Evolutionary conservation across 2,888 invertebrate genomes (phyloP).

Genomic region (Zaprionus obscuricornis): DNA sequence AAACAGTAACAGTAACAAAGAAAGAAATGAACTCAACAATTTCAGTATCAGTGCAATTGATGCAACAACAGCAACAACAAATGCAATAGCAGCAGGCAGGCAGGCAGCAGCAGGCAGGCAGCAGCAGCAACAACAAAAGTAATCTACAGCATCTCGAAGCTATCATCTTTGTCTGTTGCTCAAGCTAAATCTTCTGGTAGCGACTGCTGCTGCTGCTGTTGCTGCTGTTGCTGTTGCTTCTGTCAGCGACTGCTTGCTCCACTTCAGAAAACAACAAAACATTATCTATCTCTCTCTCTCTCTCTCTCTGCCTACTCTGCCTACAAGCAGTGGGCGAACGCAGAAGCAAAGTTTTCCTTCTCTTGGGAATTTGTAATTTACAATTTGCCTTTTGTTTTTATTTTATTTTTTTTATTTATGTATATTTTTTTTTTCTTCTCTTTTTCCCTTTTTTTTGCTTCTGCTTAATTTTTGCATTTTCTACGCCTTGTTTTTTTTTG

Average conservation of each 20-base stretch:
- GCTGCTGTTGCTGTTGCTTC: constrained; percentile 26
- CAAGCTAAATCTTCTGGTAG: constrained; percentile 9
- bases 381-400: constrained; percentile 70
- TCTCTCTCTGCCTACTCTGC: constrained; percentile 43
- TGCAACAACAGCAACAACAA: constrained; percentile 24
- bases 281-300: too few species aligned
- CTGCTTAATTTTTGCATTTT: constrained; percentile 32
- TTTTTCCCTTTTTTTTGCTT: constrained; percentile 37
- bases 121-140: constrained; percentile 26
- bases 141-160: constrained; percentile 45
- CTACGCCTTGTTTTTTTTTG: constrained; percentile 42
- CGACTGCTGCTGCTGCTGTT: constrained; percentile 8
- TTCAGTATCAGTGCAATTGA: constrained; percentile 45
- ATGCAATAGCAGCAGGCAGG: constrained; percentile 6
- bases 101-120: too few species aligned
- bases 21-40: constrained; percentile 34
- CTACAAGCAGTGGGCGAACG: constrained; percentile 17
- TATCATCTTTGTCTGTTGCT: constrained; percentile 55
- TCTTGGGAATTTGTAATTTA: constrained; percentile 62
- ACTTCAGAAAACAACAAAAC: constrained; percentile 63
- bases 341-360: constrained; percentile 9
- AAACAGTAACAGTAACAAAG: constrained; percentile 19
- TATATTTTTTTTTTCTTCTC: constrained; percentile 12
- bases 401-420: too few species aligned
- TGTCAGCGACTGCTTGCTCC: constrained; percentile 45